These are phyloP conservation scores for Lasioglossum villosulum DNA, from an alignment of 2,888 invertebrate genomes.

Conservation along the genomic window DNA sequence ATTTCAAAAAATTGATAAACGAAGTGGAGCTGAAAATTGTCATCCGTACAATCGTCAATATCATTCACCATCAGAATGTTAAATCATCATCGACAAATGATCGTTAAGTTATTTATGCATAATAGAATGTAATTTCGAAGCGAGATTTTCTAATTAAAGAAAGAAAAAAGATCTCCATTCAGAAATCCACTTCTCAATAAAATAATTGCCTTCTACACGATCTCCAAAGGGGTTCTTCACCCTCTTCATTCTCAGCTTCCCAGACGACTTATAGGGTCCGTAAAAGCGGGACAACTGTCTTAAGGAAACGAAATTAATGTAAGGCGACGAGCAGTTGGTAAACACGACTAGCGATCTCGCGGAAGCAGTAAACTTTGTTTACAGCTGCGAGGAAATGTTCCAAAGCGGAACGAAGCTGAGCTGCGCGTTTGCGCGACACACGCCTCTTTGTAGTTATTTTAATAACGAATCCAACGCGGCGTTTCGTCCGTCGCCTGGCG, in stretches of 20 bases:
- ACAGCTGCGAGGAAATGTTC: constrained; percentile 10
- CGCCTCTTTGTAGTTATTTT: constrained; percentile 37
- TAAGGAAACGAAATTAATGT: not conserved
- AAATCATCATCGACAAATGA: too few species aligned
- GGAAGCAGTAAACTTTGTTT: constrained; percentile 32
- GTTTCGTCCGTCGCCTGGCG: constrained; percentile 12
- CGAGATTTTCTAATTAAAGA: too few species aligned
- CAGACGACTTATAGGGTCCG: not conserved
- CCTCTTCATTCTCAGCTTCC: not conserved
- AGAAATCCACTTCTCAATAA: not conserved
- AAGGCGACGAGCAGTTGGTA: constrained; percentile 23
- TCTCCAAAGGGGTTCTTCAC: not conserved
- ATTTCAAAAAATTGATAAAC: too few species aligned
- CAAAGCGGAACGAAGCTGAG: not conserved
- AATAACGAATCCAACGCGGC: constrained; percentile 26
- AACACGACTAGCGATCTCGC: constrained; percentile 21
- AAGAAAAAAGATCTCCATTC: not conserved
- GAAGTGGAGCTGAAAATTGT: too few species aligned
- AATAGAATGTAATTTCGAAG: not conserved
- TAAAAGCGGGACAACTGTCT: not conserved
- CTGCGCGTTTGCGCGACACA: not conserved
- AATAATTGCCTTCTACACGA: not conserved
- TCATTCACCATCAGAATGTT: too few species aligned
- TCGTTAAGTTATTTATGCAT: not conserved
- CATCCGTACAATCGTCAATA: too few species aligned